Evolutionary conservation across 1,140 invertebrate genomes (phyloP).

Genomic region (Bombus affinis): DNA sequence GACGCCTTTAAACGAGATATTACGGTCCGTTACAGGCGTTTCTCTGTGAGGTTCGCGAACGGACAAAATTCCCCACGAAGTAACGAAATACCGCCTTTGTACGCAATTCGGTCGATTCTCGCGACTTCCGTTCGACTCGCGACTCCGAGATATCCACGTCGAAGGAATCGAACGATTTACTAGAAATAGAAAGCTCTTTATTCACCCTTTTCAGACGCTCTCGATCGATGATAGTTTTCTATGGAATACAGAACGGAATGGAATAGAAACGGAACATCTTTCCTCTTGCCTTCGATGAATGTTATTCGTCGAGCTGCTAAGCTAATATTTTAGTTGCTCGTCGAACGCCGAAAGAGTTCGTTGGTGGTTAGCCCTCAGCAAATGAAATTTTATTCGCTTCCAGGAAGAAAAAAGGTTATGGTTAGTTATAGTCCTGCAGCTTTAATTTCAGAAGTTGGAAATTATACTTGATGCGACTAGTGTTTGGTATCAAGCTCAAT

Average conservation of each 20-base stretch:
- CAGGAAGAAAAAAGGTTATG: background rate
- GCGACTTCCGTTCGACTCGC: background rate
- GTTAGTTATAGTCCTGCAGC: background rate
- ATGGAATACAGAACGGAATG: too few species aligned
- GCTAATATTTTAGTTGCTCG: background rate
- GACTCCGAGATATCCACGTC: background rate
- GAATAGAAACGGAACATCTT: background rate
- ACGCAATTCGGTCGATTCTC: conserved; percentile 6
- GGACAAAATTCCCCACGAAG: conserved; percentile 48
- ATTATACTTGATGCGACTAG: background rate
- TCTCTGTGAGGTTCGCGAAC: background rate
- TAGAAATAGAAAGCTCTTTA: conserved; percentile 5
- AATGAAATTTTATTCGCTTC: background rate
- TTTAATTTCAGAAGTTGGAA: background rate
- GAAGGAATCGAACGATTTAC: conserved; percentile 11
- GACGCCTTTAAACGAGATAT: conserved; percentile 63
- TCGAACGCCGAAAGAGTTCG: background rate
- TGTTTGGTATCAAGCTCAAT: background rate
- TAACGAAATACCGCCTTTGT: background rate
- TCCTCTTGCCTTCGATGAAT: background rate
- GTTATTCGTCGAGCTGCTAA: background rate
- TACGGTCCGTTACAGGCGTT: conserved; percentile 27
- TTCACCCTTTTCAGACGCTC: background rate
- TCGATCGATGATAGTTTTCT: background rate
- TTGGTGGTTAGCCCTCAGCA: background rate